Base-by-base conservation (phyloP, 2,113 vertebrate genomes). In the Lichenostomus cassidix region DNA sequence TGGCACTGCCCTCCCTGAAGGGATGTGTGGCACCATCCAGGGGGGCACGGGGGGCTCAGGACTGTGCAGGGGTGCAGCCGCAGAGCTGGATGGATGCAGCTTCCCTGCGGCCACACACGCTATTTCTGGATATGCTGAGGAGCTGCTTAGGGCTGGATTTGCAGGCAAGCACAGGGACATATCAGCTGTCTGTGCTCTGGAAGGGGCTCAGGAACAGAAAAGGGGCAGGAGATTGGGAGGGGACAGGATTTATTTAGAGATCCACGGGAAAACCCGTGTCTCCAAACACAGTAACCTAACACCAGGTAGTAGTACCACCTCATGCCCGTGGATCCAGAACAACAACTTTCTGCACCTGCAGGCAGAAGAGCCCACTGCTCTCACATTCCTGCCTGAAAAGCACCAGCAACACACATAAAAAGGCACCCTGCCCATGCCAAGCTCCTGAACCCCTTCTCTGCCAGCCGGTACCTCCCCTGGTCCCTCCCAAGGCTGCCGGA, bases 221-320 rank as follows among this genome's bases (percentile, higher is more conserved):
- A 53, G 85, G 31, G 71, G 25, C 90, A 92, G 70, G 58, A 73
- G 88, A 39, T 22, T 17, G 67, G 50, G 67, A 85, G 84, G 44
- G 31, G 79, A 53, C 42, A 25, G 76, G 87, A 87, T 90, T 89
- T 94, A 86, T 90, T 90, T 65, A 86, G 76, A 86, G 13, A 69
- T 58, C 55, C 89, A 89, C 1, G 11, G 94, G 94, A 96, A 96
- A 95, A 94, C 89, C 95, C 15, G 4, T 53, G 80, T 74, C 71
- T 74, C 60, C 9, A 1, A 87, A 86, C 83, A 80, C 10, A 69
- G 96, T 90, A 95, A 96, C 80, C 64, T 15, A 73, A 89, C 78
- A 94, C 85, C 33, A 2, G 33, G 79, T 74, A 73, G 74, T 39
- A 83, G 62, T 33, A 91, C 60, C 18, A 28, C 53, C 9, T 62